Conservation (phyloP, 2,797 vertebrate genomes). For the Meda fulgida region DNA sequence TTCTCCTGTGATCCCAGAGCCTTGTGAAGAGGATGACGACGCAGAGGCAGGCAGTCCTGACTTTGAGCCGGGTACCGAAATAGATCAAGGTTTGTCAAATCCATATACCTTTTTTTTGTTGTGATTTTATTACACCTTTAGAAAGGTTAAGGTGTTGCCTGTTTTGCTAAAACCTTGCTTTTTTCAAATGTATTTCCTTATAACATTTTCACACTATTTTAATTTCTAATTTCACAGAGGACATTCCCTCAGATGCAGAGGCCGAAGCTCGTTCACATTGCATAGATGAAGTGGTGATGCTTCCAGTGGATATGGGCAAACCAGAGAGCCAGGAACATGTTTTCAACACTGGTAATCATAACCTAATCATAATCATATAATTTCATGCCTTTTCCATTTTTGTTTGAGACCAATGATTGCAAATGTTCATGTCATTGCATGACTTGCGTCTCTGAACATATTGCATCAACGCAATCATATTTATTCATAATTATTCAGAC, state of each 20-base stretch:
- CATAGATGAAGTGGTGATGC: slow-evolving; percentile 34
- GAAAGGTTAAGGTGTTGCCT: too few species aligned
- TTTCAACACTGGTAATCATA: slow-evolving; percentile 72
- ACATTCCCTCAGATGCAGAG: slow-evolving; percentile 90
- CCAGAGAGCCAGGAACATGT: slow-evolving; percentile 65
- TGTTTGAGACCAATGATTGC: slow-evolving; percentile 10
- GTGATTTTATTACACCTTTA: background rate
- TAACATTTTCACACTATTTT: slow-evolving; percentile 7
- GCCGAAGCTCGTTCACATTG: slow-evolving; percentile 80
- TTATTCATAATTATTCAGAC: background rate
- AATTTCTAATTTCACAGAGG: slow-evolving; percentile 74
- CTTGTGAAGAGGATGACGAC: slow-evolving; percentile 79
- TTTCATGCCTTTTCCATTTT: background rate
- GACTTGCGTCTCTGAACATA: slow-evolving; percentile 5
- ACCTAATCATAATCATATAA: slow-evolving; percentile 17
- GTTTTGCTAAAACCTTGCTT: background rate
- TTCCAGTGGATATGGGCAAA: slow-evolving; percentile 73
- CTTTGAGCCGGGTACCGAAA: slow-evolving; percentile 88
- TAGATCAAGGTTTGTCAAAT: slow-evolving; percentile 85
- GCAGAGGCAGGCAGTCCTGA: slow-evolving; percentile 87
- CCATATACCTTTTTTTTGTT: background rate
- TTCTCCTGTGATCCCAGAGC: slow-evolving; percentile 76
- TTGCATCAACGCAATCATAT: slow-evolving; percentile 6
- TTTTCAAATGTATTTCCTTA: background rate
- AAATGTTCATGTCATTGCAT: slow-evolving; percentile 7